phyloP scores from a whole-genome alignment of 2,888 invertebrate genomes.

The Drosophila longiperda region DNA sequence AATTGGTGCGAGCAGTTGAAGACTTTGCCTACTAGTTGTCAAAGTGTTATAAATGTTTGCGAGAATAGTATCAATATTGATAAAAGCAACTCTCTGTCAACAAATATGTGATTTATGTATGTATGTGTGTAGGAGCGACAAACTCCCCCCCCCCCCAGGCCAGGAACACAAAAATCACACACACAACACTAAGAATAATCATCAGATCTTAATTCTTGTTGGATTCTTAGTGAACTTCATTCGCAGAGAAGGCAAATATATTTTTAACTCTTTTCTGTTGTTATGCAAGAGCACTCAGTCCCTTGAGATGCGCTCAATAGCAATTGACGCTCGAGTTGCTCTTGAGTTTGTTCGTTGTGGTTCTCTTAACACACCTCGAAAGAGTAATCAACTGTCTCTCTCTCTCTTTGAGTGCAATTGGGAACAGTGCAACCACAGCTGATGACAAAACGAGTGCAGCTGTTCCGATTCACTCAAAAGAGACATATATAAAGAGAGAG shows the following conservation, averaged over 20 bases:
- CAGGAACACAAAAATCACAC: no score
- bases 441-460: slow-evolving; percentile 6
- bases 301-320: slow-evolving; percentile 2
- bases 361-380: slow-evolving; percentile 24
- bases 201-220: background rate
- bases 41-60: background rate
- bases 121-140: slow-evolving; percentile 41
- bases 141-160: background rate
- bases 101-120: slow-evolving; percentile 73
- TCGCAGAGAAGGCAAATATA: background rate
- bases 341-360: slow-evolving; percentile 22
- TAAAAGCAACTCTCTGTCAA: slow-evolving; percentile 17
- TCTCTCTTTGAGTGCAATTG: background rate
- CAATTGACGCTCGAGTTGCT: background rate
- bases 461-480: slow-evolving; percentile 18
- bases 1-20: background rate
- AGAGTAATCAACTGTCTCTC: slow-evolving; percentile 2
- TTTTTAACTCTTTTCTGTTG: background rate
- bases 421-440: slow-evolving; percentile 23
- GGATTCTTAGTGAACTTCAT: slow-evolving; percentile 2
- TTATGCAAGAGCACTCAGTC: background rate
- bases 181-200: background rate
- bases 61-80: background rate
- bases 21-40: background rate
- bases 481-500: background rate